Percentiles rank a stretch among this genome's conserved stretches.
These are phyloP conservation scores for Corythornis madagascariensis DNA, from an alignment of 2,113 vertebrate species.

Conservation along the genomic window DNA sequence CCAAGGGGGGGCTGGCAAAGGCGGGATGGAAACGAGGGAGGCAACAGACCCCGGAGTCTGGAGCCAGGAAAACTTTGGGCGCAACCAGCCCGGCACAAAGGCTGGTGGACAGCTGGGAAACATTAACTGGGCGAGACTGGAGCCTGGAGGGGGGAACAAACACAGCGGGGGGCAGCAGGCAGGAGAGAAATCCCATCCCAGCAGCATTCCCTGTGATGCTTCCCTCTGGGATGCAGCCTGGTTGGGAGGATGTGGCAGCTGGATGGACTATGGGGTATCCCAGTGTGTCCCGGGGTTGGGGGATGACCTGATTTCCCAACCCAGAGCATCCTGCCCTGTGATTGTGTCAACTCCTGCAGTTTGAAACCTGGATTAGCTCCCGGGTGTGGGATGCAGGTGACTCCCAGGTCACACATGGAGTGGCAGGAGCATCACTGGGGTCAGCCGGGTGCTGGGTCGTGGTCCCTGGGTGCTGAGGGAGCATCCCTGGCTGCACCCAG, in stretches of 20 bases:
- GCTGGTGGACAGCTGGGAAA: not conserved
- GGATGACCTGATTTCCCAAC: no score
- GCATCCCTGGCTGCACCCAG: not conserved
- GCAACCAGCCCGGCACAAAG: not conserved
- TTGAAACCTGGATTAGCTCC: not conserved
- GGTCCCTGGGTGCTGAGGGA: not conserved
- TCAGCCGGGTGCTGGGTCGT: not conserved
- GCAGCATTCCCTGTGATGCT: fast-evolving
- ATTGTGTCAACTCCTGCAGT: fast-evolving
- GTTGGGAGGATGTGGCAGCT: fast-evolving
- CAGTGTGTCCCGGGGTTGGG: fast-evolving
- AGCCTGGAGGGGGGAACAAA: not conserved
- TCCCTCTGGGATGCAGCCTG: not conserved
- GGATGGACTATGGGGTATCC: not conserved
- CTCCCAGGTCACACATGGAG: fast-evolving
- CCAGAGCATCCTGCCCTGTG: not conserved
- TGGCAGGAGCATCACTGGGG: not conserved
- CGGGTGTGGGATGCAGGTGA: no score
- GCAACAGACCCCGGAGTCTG: not conserved
- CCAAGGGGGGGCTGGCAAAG: not conserved
- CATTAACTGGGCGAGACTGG: not conserved
- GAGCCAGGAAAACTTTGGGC: not conserved
- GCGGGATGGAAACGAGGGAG: not conserved
- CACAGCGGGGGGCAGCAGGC: not conserved
- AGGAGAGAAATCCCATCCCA: fast-evolving